These are phyloP conservation scores for Gnathonemus echidnorhynchus DNA, from an alignment of 2,113 vertebrate genomes.

Conservation along the genomic window DNA sequence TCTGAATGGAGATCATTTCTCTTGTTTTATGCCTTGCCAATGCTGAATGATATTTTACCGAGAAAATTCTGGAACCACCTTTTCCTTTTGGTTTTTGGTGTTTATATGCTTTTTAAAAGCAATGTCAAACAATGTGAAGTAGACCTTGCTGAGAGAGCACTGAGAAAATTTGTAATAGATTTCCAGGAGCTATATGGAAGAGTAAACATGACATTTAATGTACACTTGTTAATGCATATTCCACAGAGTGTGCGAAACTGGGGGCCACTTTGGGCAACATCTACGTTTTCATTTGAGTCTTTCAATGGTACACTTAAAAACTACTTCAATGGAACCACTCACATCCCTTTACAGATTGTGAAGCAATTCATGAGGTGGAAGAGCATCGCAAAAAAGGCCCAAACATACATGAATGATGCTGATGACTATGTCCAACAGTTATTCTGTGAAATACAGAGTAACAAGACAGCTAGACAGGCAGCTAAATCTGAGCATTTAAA, in stretches of 20 bases:
- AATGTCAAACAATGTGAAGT: conserved; percentile 4
- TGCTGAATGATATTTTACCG: conserved; percentile 12
- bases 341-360: conserved; percentile 21
- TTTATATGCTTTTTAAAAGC: conserved; percentile 25
- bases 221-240: conserved; percentile 30
- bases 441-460: too few relatives aligned
- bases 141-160: conserved; percentile 22
- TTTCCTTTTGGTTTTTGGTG: conserved; percentile 28
- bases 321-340: conserved; percentile 26
- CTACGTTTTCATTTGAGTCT: conserved; percentile 32
- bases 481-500: too few relatives aligned
- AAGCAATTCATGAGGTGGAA: conserved; percentile 12
- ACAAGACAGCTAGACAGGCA: too few relatives aligned
- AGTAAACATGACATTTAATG: conserved; percentile 21
- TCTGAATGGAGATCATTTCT: conserved; percentile 28
- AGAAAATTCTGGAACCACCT: conserved; percentile 27
- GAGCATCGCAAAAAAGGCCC: conserved; percentile 13
- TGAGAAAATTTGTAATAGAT: conserved; percentile 25
- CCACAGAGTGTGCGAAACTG: conserved; percentile 25
- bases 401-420: conserved; percentile 8
- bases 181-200: conserved; percentile 12
- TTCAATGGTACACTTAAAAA: background rate
- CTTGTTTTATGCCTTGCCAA: conserved; percentile 28
- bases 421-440: too few relatives aligned
- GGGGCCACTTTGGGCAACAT: conserved; percentile 24